phyloP scores from a whole-genome alignment of 30 jellyfish, hydroid and myxozoan genomes.

The Aurelia aurita region DNA sequence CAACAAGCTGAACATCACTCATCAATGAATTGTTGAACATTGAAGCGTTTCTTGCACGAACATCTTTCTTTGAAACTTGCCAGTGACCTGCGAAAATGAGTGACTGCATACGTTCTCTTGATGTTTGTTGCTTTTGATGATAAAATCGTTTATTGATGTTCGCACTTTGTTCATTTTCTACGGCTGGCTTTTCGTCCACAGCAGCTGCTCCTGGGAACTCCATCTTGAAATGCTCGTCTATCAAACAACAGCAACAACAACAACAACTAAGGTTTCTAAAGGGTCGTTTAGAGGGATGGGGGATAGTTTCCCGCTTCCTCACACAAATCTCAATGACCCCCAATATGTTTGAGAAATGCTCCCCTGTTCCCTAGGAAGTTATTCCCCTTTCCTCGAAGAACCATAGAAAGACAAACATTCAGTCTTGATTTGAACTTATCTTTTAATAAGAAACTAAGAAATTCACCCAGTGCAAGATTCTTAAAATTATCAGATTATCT shows the following conservation, averaged over 20 bases:
- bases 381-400: not conserved
- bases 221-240: not conserved
- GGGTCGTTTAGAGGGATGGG: too few relatives aligned
- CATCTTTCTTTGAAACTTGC: constrained; percentile 66
- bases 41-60: constrained; percentile 53
- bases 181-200: not conserved
- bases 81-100: constrained; percentile 65
- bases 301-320: too few relatives aligned
- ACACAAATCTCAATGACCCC: too few relatives aligned
- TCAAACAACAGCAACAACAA: constrained; percentile 7
- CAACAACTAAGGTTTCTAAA: too few relatives aligned
- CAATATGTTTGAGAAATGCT: too few relatives aligned
- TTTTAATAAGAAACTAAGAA: too few relatives aligned
- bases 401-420: not conserved
- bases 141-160: constrained; percentile 31
- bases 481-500: too few relatives aligned
- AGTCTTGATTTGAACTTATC: too few relatives aligned
- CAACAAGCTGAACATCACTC: constrained; percentile 67
- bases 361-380: not conserved
- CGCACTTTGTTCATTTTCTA: not conserved
- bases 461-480: too few relatives aligned
- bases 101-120: constrained; percentile 53
- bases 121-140: constrained; percentile 25
- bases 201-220: constrained; percentile 23
- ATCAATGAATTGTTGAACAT: constrained; percentile 74